Conservation (phyloP, 2,888 invertebrate genomes). For the Sinopyrophorus schimmeli region DNA sequence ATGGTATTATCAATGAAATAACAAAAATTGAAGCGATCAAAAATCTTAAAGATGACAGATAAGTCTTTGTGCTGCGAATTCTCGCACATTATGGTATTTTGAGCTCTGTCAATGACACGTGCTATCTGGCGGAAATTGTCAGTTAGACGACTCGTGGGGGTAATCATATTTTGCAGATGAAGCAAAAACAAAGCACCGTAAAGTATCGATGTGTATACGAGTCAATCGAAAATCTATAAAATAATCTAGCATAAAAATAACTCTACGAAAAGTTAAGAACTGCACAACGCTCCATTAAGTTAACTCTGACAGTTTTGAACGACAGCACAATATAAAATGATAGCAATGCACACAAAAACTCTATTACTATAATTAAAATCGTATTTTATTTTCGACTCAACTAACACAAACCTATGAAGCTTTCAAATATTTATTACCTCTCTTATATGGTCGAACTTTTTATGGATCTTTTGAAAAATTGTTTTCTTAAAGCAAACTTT, state of each 20-base stretch:
- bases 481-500: too few relatives aligned
- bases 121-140: constrained; percentile 15
- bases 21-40: constrained; percentile 18
- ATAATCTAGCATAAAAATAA: constrained; percentile 18
- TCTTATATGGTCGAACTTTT: too few relatives aligned
- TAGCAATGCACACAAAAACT: not conserved
- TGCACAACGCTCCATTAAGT: constrained; percentile 12
- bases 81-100: constrained; percentile 8
- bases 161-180: constrained; percentile 13
- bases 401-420: too few relatives aligned
- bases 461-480: too few relatives aligned
- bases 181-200: constrained; percentile 5
- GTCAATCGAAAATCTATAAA: constrained; percentile 12
- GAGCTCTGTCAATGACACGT: constrained; percentile 21
- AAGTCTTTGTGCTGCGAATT: constrained; percentile 12
- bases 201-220: not conserved
- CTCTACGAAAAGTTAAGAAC: constrained; percentile 10
- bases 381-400: constrained; percentile 1
- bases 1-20: too few relatives aligned
- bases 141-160: constrained; percentile 9
- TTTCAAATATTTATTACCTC: too few relatives aligned
- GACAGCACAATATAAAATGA: constrained; percentile 10
- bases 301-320: constrained; percentile 14
- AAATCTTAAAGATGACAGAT: constrained; percentile 16
- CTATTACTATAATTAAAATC: constrained; percentile 10